Evolutionary conservation across 2,113 vertebrate species (phyloP).

Genomic region (Poecilia latipinna): DNA sequence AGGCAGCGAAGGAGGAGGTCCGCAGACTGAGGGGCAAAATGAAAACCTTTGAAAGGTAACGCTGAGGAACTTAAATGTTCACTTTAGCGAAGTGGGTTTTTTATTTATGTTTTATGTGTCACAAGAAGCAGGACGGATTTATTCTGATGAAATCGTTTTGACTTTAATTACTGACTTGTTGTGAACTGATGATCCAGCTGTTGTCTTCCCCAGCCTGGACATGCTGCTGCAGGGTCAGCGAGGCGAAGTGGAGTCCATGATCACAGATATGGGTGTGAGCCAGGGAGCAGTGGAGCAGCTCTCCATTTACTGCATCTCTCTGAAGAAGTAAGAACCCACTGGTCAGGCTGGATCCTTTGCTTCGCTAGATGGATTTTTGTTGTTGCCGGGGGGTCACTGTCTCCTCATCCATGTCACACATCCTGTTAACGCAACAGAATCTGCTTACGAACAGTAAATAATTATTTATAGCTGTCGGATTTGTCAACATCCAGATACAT

Average conservation of each 20-base stretch:
- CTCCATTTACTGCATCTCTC: conserved; percentile 93
- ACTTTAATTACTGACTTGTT: not conserved
- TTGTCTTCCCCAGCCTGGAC: conserved; percentile 81
- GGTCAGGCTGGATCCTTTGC: not conserved
- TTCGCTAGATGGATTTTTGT: not conserved
- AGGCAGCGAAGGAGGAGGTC: conserved; percentile 88
- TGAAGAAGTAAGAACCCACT: conserved; percentile 88
- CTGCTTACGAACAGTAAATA: too few relatives aligned
- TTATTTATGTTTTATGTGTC: too few relatives aligned
- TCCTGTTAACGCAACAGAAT: too few relatives aligned
- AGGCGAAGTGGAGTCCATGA: conserved; percentile 93
- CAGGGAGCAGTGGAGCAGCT: conserved; percentile 93
- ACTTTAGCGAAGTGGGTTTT: not conserved
- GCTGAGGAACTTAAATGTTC: not conserved
- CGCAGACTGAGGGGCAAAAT: conserved; percentile 85
- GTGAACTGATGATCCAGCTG: conserved; percentile 12
- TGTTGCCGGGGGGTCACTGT: too few relatives aligned
- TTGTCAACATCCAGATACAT: too few relatives aligned
- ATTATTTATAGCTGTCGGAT: too few relatives aligned
- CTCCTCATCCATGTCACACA: too few relatives aligned
- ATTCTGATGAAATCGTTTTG: not conserved
- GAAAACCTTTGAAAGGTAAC: conserved; percentile 88
- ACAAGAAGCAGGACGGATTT: not conserved
- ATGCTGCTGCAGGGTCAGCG: conserved; percentile 90
- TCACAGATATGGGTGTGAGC: conserved; percentile 91